Base-by-base conservation (phyloP, 2,888 invertebrate genomes). In the Congeria kusceri region DNA sequence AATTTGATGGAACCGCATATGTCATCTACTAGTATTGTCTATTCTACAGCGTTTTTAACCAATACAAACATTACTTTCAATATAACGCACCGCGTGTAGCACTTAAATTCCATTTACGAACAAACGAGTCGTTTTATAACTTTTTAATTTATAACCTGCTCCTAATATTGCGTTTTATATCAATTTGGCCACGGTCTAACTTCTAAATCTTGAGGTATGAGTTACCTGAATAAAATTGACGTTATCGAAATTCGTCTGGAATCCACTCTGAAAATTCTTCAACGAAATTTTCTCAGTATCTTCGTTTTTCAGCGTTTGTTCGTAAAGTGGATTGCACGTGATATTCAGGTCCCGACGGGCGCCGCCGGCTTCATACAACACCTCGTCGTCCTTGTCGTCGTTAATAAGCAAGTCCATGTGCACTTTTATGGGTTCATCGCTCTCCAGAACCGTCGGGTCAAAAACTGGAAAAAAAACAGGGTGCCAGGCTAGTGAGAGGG, bases 391-490 rank as follows among this genome's bases (percentile, higher is more conserved):
- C 27, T 70, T 63, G 49, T 83, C 79, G 53, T 79, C 67, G 46
- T 81, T 77, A 62, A 80, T 80, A 53, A 82, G 59, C 65, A 82
- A 47, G 59, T 82, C 81, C 81, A 82, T 75, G 68, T 75, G 69
- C 72, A 74, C 47, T 62, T 59, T 57, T 20, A 65, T 63, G 61
- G 69, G 62, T 25, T 27, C 28, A 74, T 67, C 68, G n/a, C 77
- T 77, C 81, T 78, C 81, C 81, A 82, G 81, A 25, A 59, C 77
- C 77, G 81, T 82, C 81, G 81, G 81, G 75, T 72, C 47, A 59
- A 62, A 72, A 68, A 63, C 62, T 61, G 58, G n/a, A 67, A 61
- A n/a, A 32, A 27, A 5, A 62, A 29, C 39, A 39, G 39, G 11
- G 5, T 11, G 15, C 28, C 39, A 39, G 39, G 9, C 39, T 39